These are phyloP conservation scores for Percopsis transmontana DNA, from an alignment of 2,113 vertebrate species.

Conservation along the genomic window DNA sequence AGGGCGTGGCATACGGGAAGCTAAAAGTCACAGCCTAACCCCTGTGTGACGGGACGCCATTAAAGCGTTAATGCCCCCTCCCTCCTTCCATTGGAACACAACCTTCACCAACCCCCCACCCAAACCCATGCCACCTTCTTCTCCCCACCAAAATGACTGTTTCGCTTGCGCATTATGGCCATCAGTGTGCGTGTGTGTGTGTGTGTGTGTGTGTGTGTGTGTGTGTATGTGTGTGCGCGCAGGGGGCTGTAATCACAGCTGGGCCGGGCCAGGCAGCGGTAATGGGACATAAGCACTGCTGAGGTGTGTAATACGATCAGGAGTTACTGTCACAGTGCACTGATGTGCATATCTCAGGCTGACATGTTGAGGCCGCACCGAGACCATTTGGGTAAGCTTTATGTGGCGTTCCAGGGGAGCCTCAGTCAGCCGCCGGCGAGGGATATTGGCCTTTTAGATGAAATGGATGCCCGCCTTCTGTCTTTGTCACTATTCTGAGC, in stretches of 20 bases:
- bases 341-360: conserved; percentile 73
- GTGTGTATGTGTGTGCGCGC: background rate
- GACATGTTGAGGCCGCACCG: conserved; percentile 60
- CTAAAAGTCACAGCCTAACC: conserved; percentile 61
- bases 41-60: conserved; percentile 69
- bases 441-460: conserved; percentile 60
- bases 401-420: conserved; percentile 58
- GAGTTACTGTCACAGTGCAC: conserved; percentile 71
- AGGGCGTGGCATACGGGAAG: conserved; percentile 17
- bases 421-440: conserved; percentile 52
- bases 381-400: conserved; percentile 68
- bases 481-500: conserved; percentile 47
- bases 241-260: conserved; percentile 47
- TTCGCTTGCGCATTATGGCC: conserved; percentile 63
- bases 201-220: background rate
- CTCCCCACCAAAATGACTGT: conserved; percentile 56
- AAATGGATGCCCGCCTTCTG: conserved; percentile 60
- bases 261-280: conserved; percentile 55
- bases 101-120: conserved; percentile 6
- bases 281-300: conserved; percentile 71
- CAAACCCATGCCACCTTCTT: conserved; percentile 14
- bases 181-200: conserved; percentile 34
- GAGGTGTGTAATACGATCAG: conserved; percentile 77
- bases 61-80: conserved; percentile 54
- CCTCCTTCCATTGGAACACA: conserved; percentile 40